Evolutionary conservation across 2,797 vertebrate genomes (phyloP).

Genomic region (Falco naumanni): DNA sequence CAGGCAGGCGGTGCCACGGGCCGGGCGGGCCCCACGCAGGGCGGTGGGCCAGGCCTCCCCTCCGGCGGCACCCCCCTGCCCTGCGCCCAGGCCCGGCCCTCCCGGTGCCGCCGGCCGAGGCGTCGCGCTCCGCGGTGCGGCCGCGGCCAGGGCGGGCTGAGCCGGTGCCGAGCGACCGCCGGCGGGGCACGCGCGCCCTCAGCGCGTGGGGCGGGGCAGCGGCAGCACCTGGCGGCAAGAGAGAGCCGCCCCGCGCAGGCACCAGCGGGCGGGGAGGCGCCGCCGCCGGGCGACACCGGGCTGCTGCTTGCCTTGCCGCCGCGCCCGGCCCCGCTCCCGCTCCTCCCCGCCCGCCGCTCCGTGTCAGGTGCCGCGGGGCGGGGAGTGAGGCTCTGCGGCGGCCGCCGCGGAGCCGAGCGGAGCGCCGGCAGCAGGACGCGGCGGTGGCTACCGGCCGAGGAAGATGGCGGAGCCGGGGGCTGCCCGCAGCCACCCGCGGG

Average conservation of each 20-base stretch:
- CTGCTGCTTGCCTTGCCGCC: not conserved
- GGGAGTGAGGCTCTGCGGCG: slow-evolving; percentile 70
- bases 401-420: not conserved
- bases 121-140: too few relatives aligned
- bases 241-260: not conserved
- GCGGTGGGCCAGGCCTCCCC: too few relatives aligned
- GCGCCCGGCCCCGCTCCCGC: not conserved
- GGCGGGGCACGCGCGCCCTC: too few relatives aligned
- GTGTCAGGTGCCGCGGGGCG: slow-evolving; percentile 44
- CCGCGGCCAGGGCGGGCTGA: not conserved
- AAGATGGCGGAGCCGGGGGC: slow-evolving; percentile 63
- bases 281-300: too few relatives aligned
- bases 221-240: not conserved
- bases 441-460: not conserved
- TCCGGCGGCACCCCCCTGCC: too few relatives aligned
- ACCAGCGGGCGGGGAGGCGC: not conserved
- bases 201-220: not conserved
- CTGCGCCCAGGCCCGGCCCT: not conserved
- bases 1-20: not conserved
- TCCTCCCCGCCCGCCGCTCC: not conserved
- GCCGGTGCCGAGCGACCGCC: too few relatives aligned
- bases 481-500: slow-evolving; percentile 53
- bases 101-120: not conserved
- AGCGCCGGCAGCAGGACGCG: not conserved
- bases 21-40: not conserved